phyloP scores from a whole-genome alignment of 1,140 invertebrate genomes.

The Euwallacea fornicatus region DNA sequence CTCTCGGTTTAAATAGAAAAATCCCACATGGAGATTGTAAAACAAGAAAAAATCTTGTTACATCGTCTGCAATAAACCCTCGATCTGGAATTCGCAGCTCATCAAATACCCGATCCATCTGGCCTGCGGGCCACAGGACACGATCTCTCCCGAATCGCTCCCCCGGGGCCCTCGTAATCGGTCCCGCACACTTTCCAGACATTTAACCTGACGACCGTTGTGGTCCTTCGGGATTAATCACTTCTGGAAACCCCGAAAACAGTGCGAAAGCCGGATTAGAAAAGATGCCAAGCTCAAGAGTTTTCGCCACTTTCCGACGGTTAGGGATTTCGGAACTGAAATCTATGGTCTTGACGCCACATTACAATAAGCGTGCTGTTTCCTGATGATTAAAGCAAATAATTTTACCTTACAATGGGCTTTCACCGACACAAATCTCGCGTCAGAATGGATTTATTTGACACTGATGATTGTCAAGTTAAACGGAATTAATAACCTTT shows the following conservation, averaged over 20 bases:
- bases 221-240: constrained; percentile 27
- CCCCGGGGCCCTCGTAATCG: constrained; percentile 23
- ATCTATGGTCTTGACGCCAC: too few relatives aligned
- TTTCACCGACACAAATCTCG: constrained; percentile 5
- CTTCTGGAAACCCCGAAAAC: neutral
- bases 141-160: constrained; percentile 11
- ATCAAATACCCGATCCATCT: constrained; percentile 12
- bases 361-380: too few relatives aligned
- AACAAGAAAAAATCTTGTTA: too few relatives aligned
- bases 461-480: constrained; percentile 23
- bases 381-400: too few relatives aligned
- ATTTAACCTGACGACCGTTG: constrained; percentile 31
- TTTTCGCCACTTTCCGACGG: too few relatives aligned
- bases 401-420: neutral
- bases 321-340: too few relatives aligned
- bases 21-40: too few relatives aligned
- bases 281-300: too few relatives aligned
- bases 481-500: constrained; percentile 28
- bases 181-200: constrained; percentile 29
- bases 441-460: constrained; percentile 14
- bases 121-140: constrained; percentile 15
- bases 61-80: neutral
- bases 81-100: constrained; percentile 11
- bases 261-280: neutral
- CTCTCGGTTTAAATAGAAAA: too few relatives aligned